Evolutionary conservation across 1,140 invertebrate species (phyloP).

Genomic region (Hydropsyche tenuis): DNA sequence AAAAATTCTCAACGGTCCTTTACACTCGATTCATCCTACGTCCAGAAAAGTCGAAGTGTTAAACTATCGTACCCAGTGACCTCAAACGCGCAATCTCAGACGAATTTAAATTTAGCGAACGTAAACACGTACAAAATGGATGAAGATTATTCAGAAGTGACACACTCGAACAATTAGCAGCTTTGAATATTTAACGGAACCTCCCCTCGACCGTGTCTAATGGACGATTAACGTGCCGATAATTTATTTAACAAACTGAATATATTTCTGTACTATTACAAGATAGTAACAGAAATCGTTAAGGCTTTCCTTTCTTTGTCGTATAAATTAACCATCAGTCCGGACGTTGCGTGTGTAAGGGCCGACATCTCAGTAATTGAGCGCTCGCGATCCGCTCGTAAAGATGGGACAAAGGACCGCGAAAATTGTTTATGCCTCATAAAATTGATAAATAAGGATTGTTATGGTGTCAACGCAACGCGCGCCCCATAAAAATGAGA

Average conservation of each 20-base stretch:
- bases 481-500: constrained; percentile 30
- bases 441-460: constrained; percentile 40
- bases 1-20: no score
- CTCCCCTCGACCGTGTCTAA: constrained; percentile 1
- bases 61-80: no score
- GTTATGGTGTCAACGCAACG: constrained; percentile 34
- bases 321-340: no score
- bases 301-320: no score
- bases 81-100: no score
- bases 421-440: constrained; percentile 39
- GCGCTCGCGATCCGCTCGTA: constrained; percentile 20
- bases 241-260: background rate
- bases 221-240: constrained; percentile 5
- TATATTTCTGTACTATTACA: no score
- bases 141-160: constrained; percentile 3
- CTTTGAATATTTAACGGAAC: constrained; percentile 5
- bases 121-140: background rate
- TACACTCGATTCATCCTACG: no score
- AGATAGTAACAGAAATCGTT: no score
- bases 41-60: no score
- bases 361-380: constrained; percentile 1
- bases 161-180: constrained; percentile 15
- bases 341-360: background rate
- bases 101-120: background rate
- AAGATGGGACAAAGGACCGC: constrained; percentile 21